Evolutionary conservation across 2,797 vertebrate species (phyloP).

Genomic region (Eulemur mongoz): DNA sequence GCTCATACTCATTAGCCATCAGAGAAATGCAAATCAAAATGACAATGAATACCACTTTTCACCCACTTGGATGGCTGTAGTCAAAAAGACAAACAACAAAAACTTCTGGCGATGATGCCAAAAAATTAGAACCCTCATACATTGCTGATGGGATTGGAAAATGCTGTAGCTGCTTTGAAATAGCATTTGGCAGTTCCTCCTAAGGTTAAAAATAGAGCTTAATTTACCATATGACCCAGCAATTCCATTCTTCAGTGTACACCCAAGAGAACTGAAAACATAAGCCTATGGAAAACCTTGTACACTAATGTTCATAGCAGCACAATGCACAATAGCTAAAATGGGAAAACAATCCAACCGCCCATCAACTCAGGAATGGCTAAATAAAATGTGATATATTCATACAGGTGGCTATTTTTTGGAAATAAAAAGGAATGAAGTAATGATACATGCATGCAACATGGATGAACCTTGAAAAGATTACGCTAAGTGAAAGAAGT

Average conservation of each 20-base stretch:
- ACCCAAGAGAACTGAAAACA: not conserved
- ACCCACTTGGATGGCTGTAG: not conserved
- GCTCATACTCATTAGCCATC: not conserved
- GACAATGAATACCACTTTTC: not conserved
- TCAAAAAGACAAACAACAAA: not conserved
- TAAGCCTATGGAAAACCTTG: not conserved
- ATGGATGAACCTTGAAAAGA: not conserved
- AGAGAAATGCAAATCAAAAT: not conserved
- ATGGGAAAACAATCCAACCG: not conserved
- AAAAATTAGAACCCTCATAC: not conserved
- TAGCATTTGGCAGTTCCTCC: not conserved
- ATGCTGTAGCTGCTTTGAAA: not conserved
- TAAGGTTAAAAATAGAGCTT: not conserved
- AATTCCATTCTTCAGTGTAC: not conserved
- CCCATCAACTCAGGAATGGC: not conserved
- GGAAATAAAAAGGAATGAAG: not conserved
- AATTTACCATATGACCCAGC: not conserved
- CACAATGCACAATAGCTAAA: not conserved
- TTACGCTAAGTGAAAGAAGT: not conserved
- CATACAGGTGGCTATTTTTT: not conserved
- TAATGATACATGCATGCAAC: not conserved
- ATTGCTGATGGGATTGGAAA: not conserved
- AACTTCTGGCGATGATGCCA: not conserved
- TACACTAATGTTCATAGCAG: not conserved
- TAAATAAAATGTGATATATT: not conserved